Evolutionary conservation across 2,797 vertebrate genomes (phyloP), one percentile per base, ranked within the genome.

Genomic region (Dermochelys coriacea): DNA sequence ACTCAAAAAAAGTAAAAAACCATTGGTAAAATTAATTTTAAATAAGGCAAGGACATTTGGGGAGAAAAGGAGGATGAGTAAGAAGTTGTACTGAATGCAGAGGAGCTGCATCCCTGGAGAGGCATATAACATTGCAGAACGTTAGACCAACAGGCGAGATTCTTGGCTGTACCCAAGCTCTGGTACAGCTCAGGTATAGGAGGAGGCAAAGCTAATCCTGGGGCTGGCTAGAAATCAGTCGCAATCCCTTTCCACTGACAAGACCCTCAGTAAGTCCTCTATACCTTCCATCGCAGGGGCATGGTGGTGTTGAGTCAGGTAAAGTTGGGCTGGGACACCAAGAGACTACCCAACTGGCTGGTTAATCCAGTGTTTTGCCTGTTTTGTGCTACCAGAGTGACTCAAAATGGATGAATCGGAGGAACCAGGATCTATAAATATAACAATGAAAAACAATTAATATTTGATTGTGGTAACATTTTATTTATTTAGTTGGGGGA

Each of bases 1-100:
- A 96, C 82, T 85, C 85, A 25, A 88, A 91, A 52, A 88, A 97
- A 88, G 23, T 93, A 89, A 97, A 97, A 96, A 88, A 90, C 15
- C 31, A 18, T 51, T 84, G 59, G 91, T 87, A 84, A 96, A 84
- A 90, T 79, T 23, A 90, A 61, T 88, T 45, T 64, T 89, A 97
- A 96, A 87, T 81, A 78, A 94, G 79, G 50, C 54, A 80, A 96
- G 50, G 51, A 82, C 19, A 96, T 92, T 2, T 78, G 78, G 45
- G 84, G 54, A 92, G 50, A 83, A 90, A 79, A 1, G 54, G 21
- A 86, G 34, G 11, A 64, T 57, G 82, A 10, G 27, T 45, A 87
- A 90, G 52, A 90, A 93, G 16, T 4, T 18, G 15, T 64, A 23
- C 7, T 78, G 51, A 91, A 91, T 86, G 47, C 5, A 47, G 81